phyloP scores from a whole-genome alignment of 2,797 vertebrate genomes.

The Thripadectes ignobilis region DNA sequence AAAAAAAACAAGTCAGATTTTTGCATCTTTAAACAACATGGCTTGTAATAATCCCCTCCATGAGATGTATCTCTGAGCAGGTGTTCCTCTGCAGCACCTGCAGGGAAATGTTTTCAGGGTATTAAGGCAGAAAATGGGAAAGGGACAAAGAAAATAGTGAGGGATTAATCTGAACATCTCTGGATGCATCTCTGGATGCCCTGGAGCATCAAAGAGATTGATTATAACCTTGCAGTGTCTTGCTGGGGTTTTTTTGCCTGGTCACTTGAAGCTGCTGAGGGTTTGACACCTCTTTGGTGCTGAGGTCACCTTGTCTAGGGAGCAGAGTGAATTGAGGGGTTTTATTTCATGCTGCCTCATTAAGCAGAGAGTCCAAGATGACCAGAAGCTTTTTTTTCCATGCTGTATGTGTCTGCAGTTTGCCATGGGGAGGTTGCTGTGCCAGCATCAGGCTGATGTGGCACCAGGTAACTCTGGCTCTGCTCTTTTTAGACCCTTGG shows the following conservation, averaged over 20 bases:
- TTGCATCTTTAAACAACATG: not conserved
- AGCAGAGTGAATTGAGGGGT: not conserved
- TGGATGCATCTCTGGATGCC: not conserved
- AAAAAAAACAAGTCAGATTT: not conserved
- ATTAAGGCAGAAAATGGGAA: not conserved
- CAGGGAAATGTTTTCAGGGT: not conserved
- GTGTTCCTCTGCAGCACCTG: not conserved
- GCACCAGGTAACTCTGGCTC: not conserved
- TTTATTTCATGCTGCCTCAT: not conserved
- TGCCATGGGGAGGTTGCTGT: not conserved
- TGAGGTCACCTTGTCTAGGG: fast-evolving
- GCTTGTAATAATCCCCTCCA: not conserved
- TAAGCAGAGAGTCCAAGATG: not conserved
- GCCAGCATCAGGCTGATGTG: not conserved
- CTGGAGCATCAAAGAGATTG: not conserved
- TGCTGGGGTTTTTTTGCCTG: not conserved
- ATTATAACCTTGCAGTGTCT: not conserved
- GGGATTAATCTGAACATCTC: not conserved
- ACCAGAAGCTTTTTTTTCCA: not conserved
- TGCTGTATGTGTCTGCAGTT: fast-evolving
- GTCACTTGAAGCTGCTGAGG: not conserved
- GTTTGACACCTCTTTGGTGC: not conserved
- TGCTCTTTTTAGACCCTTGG: not conserved
- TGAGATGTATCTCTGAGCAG: not conserved
- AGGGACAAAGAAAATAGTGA: not conserved